These are phyloP conservation scores for Oreotrochilus melanogaster DNA, from an alignment of 2,113 vertebrate genomes.

Conservation along the genomic window DNA sequence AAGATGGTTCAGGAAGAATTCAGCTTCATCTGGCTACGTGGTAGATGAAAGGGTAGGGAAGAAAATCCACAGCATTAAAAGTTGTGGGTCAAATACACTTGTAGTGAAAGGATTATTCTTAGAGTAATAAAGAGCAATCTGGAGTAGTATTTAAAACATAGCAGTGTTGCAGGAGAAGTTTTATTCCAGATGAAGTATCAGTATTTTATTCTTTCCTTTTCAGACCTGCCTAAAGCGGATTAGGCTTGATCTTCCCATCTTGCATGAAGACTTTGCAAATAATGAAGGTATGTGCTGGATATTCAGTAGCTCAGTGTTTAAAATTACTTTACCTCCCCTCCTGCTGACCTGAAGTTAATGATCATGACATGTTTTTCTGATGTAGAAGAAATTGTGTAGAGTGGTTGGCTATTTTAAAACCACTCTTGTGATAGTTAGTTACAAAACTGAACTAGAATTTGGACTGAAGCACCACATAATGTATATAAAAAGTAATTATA, in stretches of 20 bases:
- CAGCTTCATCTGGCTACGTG: not conserved
- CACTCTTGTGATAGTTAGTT: not conserved
- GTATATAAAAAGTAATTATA: not conserved
- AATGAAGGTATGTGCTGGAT: conserved; percentile 67
- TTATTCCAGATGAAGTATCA: not conserved
- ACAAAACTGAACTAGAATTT: not conserved
- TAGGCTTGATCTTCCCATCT: conserved; percentile 92
- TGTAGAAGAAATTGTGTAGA: not conserved
- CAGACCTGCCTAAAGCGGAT: conserved; percentile 97
- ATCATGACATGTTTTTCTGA: fast-evolving
- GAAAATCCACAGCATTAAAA: not conserved
- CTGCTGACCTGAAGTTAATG: not conserved
- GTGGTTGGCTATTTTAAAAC: not conserved
- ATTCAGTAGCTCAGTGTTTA: not conserved
- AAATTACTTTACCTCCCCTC: not conserved
- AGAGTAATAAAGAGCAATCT: not conserved
- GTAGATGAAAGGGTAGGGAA: not conserved
- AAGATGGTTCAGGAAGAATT: not conserved
- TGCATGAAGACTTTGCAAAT: conserved; percentile 86
- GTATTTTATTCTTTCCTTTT: not conserved
- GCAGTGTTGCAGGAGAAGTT: not conserved
- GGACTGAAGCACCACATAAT: not conserved
- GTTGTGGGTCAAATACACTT: not conserved
- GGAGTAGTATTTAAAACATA: not conserved
- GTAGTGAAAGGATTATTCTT: not conserved